Base-by-base conservation (phyloP, 1,140 invertebrate species). In the Sitodiplosis mosellana region DNA sequence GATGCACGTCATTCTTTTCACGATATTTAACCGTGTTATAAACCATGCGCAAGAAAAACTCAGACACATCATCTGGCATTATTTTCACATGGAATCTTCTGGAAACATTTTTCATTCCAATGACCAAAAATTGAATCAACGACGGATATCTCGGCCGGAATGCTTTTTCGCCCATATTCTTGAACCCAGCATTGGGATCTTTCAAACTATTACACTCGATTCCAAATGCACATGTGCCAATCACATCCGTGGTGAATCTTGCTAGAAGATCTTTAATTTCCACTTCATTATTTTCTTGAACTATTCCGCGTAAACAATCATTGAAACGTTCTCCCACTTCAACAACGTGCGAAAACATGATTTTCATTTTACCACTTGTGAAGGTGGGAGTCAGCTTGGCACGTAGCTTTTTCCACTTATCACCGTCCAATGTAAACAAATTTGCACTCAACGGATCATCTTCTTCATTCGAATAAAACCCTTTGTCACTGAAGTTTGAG, bases 241-340 rank as follows among this genome's bases (percentile, higher is more conserved):
- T 49, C 8, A 49, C 61, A 57, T 80, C 78, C 37, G 76, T 77
- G 0, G 74, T 71, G 52, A 71, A 80, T 43, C 71, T 67, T 1
- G 70, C 69, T 42, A 74, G 68, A 2, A 76, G 53, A 17, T 79
- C 71, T 11, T 72, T 70, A 22, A 75, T 64, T 55, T 72, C 71
- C 0, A 65, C 41, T 17, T 53, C 46, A 51, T 17, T 4, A 18
- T 20, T 68, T 53, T 55, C 52, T 40, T 2, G 20, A 17, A 0
- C 54, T 53, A 10, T 41, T 38, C 7, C 44, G 47, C 0, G 56
- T 43, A 53, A 1, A 53, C 52, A 0, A 15, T 8, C 54, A 11
- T n/a, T 2, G 4, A 45, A 19, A 10, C 43, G 20, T 33, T 67
- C 53, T 0, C 58, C 63, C 19, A 61, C 59, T 27, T 62, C 62